phyloP scores from a whole-genome alignment of 2,888 invertebrate species.

The Zaprionus lineosus region DNA sequence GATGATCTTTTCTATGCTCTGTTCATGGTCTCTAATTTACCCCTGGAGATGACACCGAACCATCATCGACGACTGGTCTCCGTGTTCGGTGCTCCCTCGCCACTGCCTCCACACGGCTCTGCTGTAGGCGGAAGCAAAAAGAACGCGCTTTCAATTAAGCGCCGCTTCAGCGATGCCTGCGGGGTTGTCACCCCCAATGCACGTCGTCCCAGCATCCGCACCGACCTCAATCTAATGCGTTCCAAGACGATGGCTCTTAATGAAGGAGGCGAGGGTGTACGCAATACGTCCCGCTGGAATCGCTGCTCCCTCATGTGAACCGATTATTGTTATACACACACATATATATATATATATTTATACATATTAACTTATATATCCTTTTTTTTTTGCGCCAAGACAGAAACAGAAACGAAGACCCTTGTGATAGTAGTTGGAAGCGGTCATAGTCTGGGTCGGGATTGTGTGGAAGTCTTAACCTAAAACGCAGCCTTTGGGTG shows the following conservation, averaged over 20 bases:
- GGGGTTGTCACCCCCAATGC: conserved; percentile 95
- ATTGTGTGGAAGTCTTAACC: conserved; percentile 47
- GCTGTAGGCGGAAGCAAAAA: conserved; percentile 87
- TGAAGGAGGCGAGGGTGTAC: conserved; percentile 86
- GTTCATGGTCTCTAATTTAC: conserved; percentile 91
- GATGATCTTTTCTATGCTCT: conserved; percentile 93
- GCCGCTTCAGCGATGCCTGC: conserved; percentile 92
- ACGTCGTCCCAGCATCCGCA: conserved; percentile 92
- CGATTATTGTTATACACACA: no score
- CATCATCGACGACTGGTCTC: conserved; percentile 91
- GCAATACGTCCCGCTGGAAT: conserved; percentile 78
- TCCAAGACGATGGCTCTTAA: conserved; percentile 90
- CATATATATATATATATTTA: no score
- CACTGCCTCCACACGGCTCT: conserved; percentile 88
- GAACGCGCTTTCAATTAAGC: conserved; percentile 91
- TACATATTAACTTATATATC: no score
- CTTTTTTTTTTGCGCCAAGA: no score
- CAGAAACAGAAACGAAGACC: conserved; percentile 4
- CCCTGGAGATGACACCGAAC: conserved; percentile 94
- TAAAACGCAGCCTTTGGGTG: conserved; percentile 72
- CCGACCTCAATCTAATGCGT: conserved; percentile 94
- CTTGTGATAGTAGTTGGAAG: conserved; percentile 63
- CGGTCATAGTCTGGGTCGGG: conserved; percentile 13
- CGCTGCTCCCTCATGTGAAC: conserved; percentile 75
- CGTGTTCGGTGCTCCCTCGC: conserved; percentile 90